These are phyloP conservation scores for Scomber scombrus DNA, from an alignment of 2,113 vertebrate species.

Conservation along the genomic window DNA sequence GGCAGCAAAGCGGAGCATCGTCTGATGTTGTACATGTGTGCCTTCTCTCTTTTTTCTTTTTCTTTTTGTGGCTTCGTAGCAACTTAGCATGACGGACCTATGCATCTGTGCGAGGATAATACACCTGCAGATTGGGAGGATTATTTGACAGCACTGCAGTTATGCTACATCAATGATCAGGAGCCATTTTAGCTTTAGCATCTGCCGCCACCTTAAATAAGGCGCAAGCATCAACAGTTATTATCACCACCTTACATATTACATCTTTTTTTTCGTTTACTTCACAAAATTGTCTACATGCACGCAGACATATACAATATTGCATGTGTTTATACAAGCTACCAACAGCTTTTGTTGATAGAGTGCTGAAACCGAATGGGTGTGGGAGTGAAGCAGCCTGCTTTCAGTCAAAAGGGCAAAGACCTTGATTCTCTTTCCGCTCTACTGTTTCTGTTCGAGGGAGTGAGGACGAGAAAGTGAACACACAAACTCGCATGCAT, in stretches of 20 bases:
- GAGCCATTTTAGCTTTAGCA: neutral
- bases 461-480: conserved; percentile 15
- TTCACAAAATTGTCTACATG: neutral
- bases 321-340: conserved; percentile 26
- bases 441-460: conserved; percentile 27
- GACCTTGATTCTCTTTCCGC: conserved; percentile 59
- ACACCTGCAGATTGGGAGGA: conserved; percentile 7
- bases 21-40: conserved; percentile 59
- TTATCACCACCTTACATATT: too few species aligned
- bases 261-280: neutral
- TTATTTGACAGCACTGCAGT: neutral
- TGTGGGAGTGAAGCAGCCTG: conserved; percentile 18
- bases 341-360: conserved; percentile 34
- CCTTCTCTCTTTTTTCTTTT: conserved; percentile 15
- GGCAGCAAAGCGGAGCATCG: conserved; percentile 46
- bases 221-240: too few species aligned
- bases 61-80: conserved; percentile 4
- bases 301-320: neutral
- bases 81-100: conserved; percentile 17
- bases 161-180: neutral
- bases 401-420: conserved; percentile 16
- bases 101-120: neutral
- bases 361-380: conserved; percentile 3
- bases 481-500: conserved; percentile 19
- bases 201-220: too few species aligned